Percentiles rank a stretch among this genome's conserved stretches.
Evolutionary conservation across 2,113 vertebrate genomes (phyloP).

Genomic region (Oxyruncus cristatus): DNA sequence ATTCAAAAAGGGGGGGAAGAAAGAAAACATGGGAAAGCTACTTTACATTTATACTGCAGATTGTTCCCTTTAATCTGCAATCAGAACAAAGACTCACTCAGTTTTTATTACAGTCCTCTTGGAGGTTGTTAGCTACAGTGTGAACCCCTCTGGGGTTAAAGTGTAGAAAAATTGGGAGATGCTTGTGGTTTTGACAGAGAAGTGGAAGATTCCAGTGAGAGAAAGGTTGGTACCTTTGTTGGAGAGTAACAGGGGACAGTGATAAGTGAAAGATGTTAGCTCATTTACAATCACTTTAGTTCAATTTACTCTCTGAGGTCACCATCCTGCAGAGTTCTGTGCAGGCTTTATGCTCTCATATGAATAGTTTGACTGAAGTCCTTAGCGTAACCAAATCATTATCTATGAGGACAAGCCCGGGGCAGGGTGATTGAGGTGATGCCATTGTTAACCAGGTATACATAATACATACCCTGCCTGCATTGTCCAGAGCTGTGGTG

Average conservation of each 20-base stretch:
- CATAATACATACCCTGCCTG: background rate
- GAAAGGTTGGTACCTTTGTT: conserved; percentile 38
- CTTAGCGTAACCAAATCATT: conserved; percentile 14
- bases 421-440: background rate
- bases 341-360: background rate
- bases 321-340: background rate
- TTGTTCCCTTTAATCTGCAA: conserved; percentile 63
- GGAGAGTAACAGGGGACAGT: conserved; percentile 36
- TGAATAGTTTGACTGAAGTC: background rate
- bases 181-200: conserved; percentile 58
- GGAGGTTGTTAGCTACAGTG: conserved; percentile 35
- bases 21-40: conserved; percentile 54
- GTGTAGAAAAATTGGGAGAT: conserved; percentile 68
- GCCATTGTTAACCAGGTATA: conserved; percentile 10
- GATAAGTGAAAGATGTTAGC: conserved; percentile 58
- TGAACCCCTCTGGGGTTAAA: conserved; percentile 49
- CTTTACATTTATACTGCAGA: conserved; percentile 37
- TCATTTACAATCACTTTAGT: conserved; percentile 63
- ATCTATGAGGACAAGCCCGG: background rate
- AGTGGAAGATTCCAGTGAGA: conserved; percentile 56
- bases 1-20: conserved; percentile 40
- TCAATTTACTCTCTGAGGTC: conserved; percentile 37
- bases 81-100: conserved; percentile 43
- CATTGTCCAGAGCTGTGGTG: background rate
- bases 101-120: conserved; percentile 35